Base-by-base conservation (phyloP, 2,888 invertebrate species). In the Hymenopus coronatus region DNA sequence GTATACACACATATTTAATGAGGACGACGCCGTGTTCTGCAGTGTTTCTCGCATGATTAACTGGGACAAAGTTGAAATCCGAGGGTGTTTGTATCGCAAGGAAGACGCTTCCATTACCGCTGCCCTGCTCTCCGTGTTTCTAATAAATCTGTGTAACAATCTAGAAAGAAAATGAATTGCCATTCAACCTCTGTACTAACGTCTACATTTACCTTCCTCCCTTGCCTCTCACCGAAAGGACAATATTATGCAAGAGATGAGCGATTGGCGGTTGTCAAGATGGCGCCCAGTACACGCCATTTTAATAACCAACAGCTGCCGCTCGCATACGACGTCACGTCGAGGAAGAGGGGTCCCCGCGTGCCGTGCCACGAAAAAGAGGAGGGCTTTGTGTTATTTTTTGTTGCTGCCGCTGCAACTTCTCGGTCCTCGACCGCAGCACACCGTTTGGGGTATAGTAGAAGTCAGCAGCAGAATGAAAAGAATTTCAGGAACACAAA, bases 291-390 rank as follows among this genome's bases (percentile, higher is more conserved):
- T 87, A 28, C 87, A 87, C 54, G 54, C 87, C 87, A 87, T 87
- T 82, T 87, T 87, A 87, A 87, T 87, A 87, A 87, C 82, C 87
- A 87, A 82, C 87, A 87, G 87, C 87, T 87, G 87, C 87, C 82
- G 40, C 87, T 82, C n/a, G 33, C 14, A 87, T 82, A 87, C 82
- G 87, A 87, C 87, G 87, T 87, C 87, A 87, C 87, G 87, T 87
- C 82, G 87, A 84, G 85, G 84, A 27, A 82, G 87, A 20, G 40
- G 82, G 87, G 82, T 4, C 81, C 12, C 40, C 30, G 81, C 81
- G 86, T 30, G 54, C 54, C 54, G 54, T 70, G 54, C 54, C 54
- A 70, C 54, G 33, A 82, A n/a, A 87, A 82, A 87, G 87, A 82
- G 85, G 54, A 46, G 87, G 87, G 87, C 54, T 70, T 70, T 70